Conservation (phyloP, 2,797 vertebrate genomes). For the Acomys russatus region DNA sequence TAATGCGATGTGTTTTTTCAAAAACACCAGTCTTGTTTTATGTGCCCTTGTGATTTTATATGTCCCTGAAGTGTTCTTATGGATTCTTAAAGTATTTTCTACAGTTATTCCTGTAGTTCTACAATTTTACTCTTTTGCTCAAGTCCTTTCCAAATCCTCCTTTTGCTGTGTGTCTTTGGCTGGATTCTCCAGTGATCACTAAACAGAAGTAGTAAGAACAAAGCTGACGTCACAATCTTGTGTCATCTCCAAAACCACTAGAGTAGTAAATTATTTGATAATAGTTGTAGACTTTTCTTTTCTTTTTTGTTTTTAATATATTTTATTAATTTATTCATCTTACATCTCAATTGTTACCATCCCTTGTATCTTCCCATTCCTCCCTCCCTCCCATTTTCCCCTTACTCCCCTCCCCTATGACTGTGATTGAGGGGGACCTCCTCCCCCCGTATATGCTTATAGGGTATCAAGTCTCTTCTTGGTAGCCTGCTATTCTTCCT, state of each 20-base stretch:
- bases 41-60: neutral
- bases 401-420: too few relatives aligned
- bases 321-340: too few relatives aligned
- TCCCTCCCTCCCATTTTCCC: too few relatives aligned
- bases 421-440: too few relatives aligned
- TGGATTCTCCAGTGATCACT: neutral
- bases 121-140: neutral
- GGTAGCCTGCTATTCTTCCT: too few relatives aligned
- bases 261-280: neutral
- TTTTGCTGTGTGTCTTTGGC: neutral
- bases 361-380: too few relatives aligned
- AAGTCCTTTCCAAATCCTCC: neutral
- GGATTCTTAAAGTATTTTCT: neutral
- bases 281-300: neutral
- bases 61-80: conserved; percentile 4
- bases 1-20: neutral
- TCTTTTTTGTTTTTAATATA: neutral
- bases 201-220: neutral
- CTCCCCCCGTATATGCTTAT: too few relatives aligned
- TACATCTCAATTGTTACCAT: too few relatives aligned
- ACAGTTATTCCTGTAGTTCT: neutral
- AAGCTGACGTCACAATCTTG: neutral
- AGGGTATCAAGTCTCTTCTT: too few relatives aligned
- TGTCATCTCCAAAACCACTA: neutral
- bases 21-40: neutral